Base-by-base conservation (phyloP, 2,888 invertebrate genomes). In the Cheilosia vernalis region DNA sequence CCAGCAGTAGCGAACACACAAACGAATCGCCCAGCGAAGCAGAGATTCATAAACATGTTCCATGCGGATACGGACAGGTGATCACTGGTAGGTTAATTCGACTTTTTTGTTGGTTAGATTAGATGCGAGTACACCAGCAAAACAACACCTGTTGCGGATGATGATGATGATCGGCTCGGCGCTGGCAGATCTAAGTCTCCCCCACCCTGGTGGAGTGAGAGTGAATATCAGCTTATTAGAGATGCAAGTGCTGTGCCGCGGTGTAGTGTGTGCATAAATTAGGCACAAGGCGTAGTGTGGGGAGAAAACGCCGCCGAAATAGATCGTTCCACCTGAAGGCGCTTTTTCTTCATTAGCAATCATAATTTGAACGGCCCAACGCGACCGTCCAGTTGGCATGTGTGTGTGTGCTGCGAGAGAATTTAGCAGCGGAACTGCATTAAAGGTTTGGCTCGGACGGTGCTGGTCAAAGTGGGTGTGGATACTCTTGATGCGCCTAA, bases 261-360 rank as follows among this genome's bases (percentile, higher is more conserved):
- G 13, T 47, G 60, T 53, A 67, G 58, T 10, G 76, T 42, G 70
- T 51, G 79, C 74, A 80, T 84, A 84, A 80, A 84, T 84, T 84
- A 80, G 74, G 33, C 47, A 69, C 56, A 51, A 17, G 49, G 40
- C 17, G 53, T 21, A 51, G 58, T 27, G 49, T 56, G 47, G 63
- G 66, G 70, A 70, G 76, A 80, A 76, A 80, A 76, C 70, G 10
- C 70, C 70, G 10, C 70, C 61, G 33, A 85, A 81, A 85, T 81
- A 85, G 85, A 81, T 85, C 85, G 85, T 85, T 81, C 76, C 85
- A 72, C 85, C 51, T 67, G 85, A 67, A 17, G 72, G 33, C 40
- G 44, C 60, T 67, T 55, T 81, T 74, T 72, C 81, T 81, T 85
- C 85, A 81, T 85, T 77, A 85, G 76, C 81, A 81, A 67, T 85